A percentile compares a stretch with the other conserved stretches of the same genome.
Conservation (phyloP, 2,888 invertebrate species). For the Dryobotodes eremita region DNA sequence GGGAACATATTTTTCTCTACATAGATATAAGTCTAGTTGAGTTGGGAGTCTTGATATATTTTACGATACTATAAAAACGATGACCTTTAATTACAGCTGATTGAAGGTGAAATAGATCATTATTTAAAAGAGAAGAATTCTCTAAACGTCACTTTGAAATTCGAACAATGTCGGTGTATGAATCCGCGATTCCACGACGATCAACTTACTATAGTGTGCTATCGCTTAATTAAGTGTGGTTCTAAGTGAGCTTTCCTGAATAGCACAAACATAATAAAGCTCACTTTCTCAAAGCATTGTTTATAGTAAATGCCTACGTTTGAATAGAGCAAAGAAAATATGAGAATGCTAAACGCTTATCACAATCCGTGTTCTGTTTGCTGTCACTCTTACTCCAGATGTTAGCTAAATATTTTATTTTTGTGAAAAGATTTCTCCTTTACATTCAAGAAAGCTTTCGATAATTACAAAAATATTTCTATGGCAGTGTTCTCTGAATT, state of each 20-base stretch:
- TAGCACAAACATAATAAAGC: neutral
- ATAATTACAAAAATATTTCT: neutral
- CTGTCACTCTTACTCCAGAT: neutral
- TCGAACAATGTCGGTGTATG: neutral
- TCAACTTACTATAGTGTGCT: neutral
- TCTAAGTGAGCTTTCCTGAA: neutral
- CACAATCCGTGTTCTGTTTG: neutral
- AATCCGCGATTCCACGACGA: neutral
- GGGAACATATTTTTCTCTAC: too few species aligned
- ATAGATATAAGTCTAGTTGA: neutral
- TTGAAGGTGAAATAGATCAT: too few species aligned
- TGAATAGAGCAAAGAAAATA: neutral
- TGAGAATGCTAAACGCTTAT: neutral
- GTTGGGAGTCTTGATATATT: neutral
- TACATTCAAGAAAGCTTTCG: neutral
- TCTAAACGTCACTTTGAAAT: neutral
- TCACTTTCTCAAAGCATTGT: neutral
- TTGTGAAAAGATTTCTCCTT: slow-evolving; percentile 1
- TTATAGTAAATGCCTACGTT: neutral
- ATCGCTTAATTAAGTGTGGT: neutral
- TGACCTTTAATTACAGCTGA: neutral
- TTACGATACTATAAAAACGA: neutral
- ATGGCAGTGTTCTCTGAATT: neutral
- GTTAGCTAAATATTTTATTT: slow-evolving; percentile 4
- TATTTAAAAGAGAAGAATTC: too few species aligned